Base-by-base conservation (phyloP, 1,140 invertebrate genomes). In the Drosophila elegans region DNA sequence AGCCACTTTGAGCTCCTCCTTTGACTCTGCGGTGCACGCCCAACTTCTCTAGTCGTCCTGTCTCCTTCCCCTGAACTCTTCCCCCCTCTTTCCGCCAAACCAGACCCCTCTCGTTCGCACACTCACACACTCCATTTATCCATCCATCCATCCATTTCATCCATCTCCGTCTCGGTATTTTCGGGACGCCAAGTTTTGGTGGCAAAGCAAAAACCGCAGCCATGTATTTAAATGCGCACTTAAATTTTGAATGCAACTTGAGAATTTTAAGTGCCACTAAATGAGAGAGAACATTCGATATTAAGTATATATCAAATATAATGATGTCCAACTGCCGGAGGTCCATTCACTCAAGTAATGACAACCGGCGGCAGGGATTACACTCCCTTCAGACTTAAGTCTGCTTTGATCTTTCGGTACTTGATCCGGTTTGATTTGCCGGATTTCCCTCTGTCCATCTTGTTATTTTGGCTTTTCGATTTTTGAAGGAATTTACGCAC, bases 1-100 rank as follows among this genome's bases (percentile, higher is more conserved):
- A 78, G 48, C 75, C 69, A 63, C 80, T 82, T 79, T 83, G 59
- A 74, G 60, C 62, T 71, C 16, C 44, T 67, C 49, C 51, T 48
- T 75, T 72, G 56, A 81, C 74, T 85, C 63, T 77, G 76, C 49
- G 61, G 76, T 64, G 27, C 48, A 49, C 34, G 6, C 42, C 38
- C 41, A 16, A 16, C 45, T 39, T 13, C 32, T 29, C n/a, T 41
- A 51, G 27, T 34, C n/a, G 27, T 34, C n/a, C 29, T 27, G n/a
- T 51, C 48, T 32, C 48, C 16, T 51, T 34, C 48, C n/a, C n/a
- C 10, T 34, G 48, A 51, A 32, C 48, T 51, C 46, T 0, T 13
- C 34, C 12, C 39, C 4, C n/a, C 38, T 32, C 13, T 25, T 12
- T 51, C 38, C n/a, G n/a, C 13, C 29, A 29, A 11, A 10, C 25